phyloP scores from a whole-genome alignment of 1,140 invertebrate genomes.

The Hyphantria cunea region DNA sequence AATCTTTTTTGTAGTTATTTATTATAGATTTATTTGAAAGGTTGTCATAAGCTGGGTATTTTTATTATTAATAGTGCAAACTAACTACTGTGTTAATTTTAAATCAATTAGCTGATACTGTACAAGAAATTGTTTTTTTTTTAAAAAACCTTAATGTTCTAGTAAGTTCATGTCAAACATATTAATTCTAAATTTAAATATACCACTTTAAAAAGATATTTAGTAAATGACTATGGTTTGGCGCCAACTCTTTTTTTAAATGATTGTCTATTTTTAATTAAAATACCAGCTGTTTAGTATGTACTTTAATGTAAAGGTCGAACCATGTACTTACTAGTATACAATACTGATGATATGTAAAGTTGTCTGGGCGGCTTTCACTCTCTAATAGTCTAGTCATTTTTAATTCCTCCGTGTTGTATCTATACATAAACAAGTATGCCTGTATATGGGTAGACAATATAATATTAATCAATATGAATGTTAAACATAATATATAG shows the following conservation, averaged over 20 bases:
- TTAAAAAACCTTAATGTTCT: too few species aligned
- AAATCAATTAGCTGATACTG: too few species aligned
- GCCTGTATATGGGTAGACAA: slow-evolving; percentile 77
- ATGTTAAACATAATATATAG: slow-evolving; percentile 73
- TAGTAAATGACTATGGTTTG: too few species aligned
- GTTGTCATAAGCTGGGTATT: slow-evolving; percentile 13
- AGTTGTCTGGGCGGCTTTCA: slow-evolving; percentile 58
- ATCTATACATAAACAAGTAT: slow-evolving; percentile 65
- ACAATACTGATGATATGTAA: slow-evolving; percentile 14
- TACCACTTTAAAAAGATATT: too few species aligned
- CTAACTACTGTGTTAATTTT: too few species aligned
- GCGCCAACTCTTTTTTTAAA: too few species aligned
- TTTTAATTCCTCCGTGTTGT: slow-evolving; percentile 71
- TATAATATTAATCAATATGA: slow-evolving; percentile 75
- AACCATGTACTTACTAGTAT: slow-evolving; percentile 6
- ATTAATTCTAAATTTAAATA: too few species aligned
- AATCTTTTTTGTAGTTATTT: slow-evolving; percentile 14
- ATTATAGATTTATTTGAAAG: slow-evolving; percentile 24
- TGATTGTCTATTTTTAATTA: not conserved
- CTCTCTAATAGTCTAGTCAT: slow-evolving; percentile 78
- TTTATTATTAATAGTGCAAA: too few species aligned
- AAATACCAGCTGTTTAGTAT: too few species aligned
- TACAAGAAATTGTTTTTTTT: too few species aligned
- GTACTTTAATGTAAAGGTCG: not conserved
- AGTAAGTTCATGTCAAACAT: too few species aligned